phyloP scores from a whole-genome alignment of 2,888 invertebrate species.

The Pasiphila rectangulata region DNA sequence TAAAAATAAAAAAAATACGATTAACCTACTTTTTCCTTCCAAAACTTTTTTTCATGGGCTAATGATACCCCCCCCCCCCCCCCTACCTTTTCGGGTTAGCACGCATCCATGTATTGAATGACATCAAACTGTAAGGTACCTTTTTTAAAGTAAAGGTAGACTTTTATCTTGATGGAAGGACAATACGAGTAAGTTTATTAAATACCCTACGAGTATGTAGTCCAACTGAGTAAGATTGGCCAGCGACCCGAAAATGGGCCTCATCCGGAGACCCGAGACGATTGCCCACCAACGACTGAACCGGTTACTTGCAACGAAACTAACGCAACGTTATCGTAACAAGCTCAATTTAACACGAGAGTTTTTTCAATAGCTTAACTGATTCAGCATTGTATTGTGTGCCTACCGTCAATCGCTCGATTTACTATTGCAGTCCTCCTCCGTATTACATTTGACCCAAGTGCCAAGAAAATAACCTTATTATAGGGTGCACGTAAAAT shows the following conservation, averaged over 20 bases:
- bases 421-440: too few relatives aligned
- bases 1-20: too few relatives aligned
- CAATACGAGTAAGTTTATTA: background rate
- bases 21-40: too few relatives aligned
- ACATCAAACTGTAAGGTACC: too few relatives aligned
- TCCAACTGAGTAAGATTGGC: constrained; percentile 46
- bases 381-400: background rate
- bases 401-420: too few relatives aligned
- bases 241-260: constrained; percentile 52
- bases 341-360: background rate
- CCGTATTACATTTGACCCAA: background rate
- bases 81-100: too few relatives aligned
- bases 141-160: too few relatives aligned
- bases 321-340: constrained; percentile 9
- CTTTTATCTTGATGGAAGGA: too few relatives aligned
- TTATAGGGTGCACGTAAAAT: too few relatives aligned
- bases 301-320: constrained; percentile 41
- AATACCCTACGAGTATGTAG: constrained; percentile 32
- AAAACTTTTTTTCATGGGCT: too few relatives aligned
- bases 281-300: constrained; percentile 36
- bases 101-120: too few relatives aligned
- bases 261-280: constrained; percentile 49
- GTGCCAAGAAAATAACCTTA: background rate
- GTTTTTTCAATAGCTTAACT: background rate
- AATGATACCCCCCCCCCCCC: too few relatives aligned